Percentiles rank a stretch among this genome's conserved stretches.
Conservation (phyloP, 2,888 invertebrate genomes). For the Ethmia dodecea region DNA sequence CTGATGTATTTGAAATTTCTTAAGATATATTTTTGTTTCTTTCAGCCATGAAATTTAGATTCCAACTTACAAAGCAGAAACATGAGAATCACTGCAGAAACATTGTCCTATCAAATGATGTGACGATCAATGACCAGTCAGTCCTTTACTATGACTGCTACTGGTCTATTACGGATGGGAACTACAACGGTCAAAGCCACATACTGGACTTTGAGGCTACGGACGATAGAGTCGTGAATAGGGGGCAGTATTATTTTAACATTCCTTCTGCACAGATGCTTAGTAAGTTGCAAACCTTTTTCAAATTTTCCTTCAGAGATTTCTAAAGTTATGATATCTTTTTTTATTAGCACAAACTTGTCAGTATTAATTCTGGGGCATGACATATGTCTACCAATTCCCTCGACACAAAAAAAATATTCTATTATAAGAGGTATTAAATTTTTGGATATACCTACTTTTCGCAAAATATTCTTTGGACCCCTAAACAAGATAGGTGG, state of each 20-base stretch:
- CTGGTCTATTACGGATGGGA: constrained; percentile 48
- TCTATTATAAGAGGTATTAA: too few relatives aligned
- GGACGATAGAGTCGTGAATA: constrained; percentile 38
- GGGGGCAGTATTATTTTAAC: constrained; percentile 63
- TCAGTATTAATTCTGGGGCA: too few relatives aligned
- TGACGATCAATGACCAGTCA: constrained; percentile 53
- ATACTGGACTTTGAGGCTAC: constrained; percentile 62
- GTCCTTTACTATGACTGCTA: constrained; percentile 67
- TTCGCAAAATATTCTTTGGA: too few relatives aligned
- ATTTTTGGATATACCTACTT: too few relatives aligned
- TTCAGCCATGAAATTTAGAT: constrained; percentile 67
- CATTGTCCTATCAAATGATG: constrained; percentile 54
- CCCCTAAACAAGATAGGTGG: too few relatives aligned
- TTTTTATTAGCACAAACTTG: too few relatives aligned
- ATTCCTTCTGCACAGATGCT: constrained; percentile 60
- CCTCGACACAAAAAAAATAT: too few relatives aligned
- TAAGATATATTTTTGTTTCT: not conserved
- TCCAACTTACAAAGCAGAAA: constrained; percentile 39
- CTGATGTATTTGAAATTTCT: too few relatives aligned
- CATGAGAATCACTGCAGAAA: constrained; percentile 56
- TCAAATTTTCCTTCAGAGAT: too few relatives aligned
- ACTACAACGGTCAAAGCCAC: constrained; percentile 49
- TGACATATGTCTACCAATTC: too few relatives aligned
- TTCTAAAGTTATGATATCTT: too few relatives aligned
- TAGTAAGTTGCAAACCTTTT: too few relatives aligned